Evolutionary conservation across 2,113 vertebrate species (phyloP).

Genomic region (Python bivittatus): DNA sequence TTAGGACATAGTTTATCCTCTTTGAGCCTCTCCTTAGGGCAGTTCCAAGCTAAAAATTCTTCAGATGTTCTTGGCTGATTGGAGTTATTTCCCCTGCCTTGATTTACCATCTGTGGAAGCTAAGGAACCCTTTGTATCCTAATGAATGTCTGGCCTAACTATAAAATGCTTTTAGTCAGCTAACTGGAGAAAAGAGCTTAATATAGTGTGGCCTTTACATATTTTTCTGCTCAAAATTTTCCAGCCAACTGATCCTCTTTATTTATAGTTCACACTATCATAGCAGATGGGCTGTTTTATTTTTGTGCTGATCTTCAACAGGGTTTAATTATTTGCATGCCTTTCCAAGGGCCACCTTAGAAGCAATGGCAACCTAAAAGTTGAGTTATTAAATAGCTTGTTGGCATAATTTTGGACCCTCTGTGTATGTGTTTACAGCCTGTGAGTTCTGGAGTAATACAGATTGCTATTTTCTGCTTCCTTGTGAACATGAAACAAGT

Average conservation of each 20-base stretch:
- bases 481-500: not conserved
- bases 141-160: slow-evolving; percentile 63
- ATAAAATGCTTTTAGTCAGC: slow-evolving; percentile 69
- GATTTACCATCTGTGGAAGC: slow-evolving; percentile 59
- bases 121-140: slow-evolving; percentile 61
- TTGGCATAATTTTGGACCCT: slow-evolving; percentile 20
- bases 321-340: slow-evolving; percentile 37
- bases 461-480: slow-evolving; percentile 30
- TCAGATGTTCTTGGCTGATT: slow-evolving; percentile 63
- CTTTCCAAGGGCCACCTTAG: slow-evolving; percentile 4
- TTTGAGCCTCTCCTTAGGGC: slow-evolving; percentile 46
- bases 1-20: slow-evolving; percentile 60
- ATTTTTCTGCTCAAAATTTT: slow-evolving; percentile 72
- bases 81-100: slow-evolving; percentile 64
- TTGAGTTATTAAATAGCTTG: slow-evolving; percentile 34
- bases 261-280: slow-evolving; percentile 45
- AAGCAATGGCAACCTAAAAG: slow-evolving; percentile 12
- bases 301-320: slow-evolving; percentile 27
- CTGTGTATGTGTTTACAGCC: slow-evolving; percentile 3
- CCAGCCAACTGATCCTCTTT: slow-evolving; percentile 48
- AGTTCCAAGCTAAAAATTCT: slow-evolving; percentile 69
- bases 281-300: slow-evolving; percentile 45
- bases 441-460: slow-evolving; percentile 20
- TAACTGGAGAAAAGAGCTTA: slow-evolving; percentile 73
- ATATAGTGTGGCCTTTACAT: slow-evolving; percentile 69